A percentile compares a stretch with the other conserved stretches of the same genome.
Conservation (phyloP, 2,113 vertebrate genomes). For the Merops nubicus region DNA sequence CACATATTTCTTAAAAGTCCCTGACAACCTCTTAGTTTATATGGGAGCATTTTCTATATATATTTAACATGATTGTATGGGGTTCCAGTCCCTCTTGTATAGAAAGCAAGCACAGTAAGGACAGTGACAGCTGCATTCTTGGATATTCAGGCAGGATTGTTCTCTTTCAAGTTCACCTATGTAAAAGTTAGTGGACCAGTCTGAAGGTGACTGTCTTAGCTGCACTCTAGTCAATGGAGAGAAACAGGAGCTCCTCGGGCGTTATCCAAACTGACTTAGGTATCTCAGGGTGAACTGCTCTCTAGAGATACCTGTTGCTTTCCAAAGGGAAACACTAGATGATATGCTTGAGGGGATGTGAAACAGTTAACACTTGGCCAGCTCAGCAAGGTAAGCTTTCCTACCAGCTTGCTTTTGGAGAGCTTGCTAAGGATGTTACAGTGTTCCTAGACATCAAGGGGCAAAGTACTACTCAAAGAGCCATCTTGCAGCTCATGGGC, state of each 20-base stretch:
- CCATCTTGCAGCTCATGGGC: background rate
- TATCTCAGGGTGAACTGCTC: background rate
- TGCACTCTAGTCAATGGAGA: background rate
- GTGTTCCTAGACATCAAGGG: background rate
- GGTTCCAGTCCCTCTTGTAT: background rate
- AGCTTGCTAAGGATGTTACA: background rate
- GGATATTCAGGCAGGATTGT: background rate
- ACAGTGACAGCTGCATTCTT: background rate
- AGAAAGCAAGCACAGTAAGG: background rate
- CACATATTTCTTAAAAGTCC: background rate
- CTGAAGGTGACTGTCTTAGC: background rate
- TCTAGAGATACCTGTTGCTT: background rate
- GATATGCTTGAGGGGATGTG: background rate
- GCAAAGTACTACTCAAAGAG: background rate
- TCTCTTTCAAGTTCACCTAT: background rate
- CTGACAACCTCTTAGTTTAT: background rate
- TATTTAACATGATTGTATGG: background rate
- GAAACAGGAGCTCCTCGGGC: background rate
- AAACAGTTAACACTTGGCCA: background rate
- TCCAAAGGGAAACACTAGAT: background rate
- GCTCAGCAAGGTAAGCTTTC: background rate
- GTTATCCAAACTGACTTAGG: background rate
- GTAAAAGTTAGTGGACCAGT: background rate
- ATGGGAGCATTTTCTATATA: background rate
- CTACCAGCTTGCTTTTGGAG: background rate